These are phyloP conservation scores for Lepidocyrtinus sp. DNA, from an alignment of 2,888 invertebrate genomes.

Conservation along the genomic window DNA sequence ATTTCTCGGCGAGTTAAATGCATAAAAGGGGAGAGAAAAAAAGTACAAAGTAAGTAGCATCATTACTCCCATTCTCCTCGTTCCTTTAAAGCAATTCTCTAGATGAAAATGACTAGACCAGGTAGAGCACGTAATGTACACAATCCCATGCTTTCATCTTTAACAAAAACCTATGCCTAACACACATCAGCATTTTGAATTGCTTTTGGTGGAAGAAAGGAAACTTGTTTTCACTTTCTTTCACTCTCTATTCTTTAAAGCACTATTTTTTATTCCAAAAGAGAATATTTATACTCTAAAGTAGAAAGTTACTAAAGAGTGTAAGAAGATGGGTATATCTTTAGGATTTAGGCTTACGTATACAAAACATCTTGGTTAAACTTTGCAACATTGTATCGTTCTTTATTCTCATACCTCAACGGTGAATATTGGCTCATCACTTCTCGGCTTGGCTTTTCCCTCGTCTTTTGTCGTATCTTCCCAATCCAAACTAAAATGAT, in stretches of 20 bases:
- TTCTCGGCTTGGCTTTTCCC: constrained; percentile 11
- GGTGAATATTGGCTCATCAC: constrained; percentile 59
- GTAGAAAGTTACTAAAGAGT: constrained; percentile 56
- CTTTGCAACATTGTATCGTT: constrained; percentile 19
- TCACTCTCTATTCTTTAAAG: constrained; percentile 23
- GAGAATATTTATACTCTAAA: constrained; percentile 21
- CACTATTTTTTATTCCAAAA: constrained; percentile 14
- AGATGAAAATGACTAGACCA: background rate
- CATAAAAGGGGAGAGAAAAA: background rate
- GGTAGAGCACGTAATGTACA: background rate
- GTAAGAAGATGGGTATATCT: constrained; percentile 17
- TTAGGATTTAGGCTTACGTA: background rate
- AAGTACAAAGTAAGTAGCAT: background rate
- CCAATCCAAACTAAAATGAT: constrained; percentile 17
- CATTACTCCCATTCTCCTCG: background rate
- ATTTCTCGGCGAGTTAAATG: background rate
- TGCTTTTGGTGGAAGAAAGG: constrained; percentile 36
- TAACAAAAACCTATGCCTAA: background rate
- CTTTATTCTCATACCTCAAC: constrained; percentile 31
- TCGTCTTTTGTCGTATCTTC: constrained; percentile 49
- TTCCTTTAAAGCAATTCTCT: background rate
- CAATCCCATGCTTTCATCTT: background rate
- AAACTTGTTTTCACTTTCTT: constrained; percentile 51
- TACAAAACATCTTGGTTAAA: background rate
- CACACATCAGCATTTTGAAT: constrained; percentile 40